Base-by-base conservation (phyloP, 2,888 invertebrate species). In the Nezara viridula region DNA sequence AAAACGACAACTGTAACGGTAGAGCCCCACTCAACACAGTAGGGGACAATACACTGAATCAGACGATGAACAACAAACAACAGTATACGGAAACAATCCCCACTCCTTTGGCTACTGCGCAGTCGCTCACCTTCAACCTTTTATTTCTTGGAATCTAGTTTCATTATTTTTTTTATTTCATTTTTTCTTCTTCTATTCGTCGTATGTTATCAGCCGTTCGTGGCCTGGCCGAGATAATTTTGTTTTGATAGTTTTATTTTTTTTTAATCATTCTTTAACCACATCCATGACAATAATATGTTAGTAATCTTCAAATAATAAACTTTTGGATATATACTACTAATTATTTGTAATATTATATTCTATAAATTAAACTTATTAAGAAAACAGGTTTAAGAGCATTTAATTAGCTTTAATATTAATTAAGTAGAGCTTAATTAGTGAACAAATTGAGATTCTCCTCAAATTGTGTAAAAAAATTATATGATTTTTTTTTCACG, bases 41-140 rank as follows among this genome's bases (percentile, higher is more conserved):
- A 16, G 19, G 21, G 19, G 6, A 37, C 66, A 32, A 37, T 32
- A 37, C 32, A 73, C 32, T 73, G 66, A 73, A 6, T 73, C 66
- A 73, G 37, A 32, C 16, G 21, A 60, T 16, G 1, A 60, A 73
- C 14, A 73, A 73, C 32, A 73, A 73, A 73, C 32, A 73, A 16
- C 7, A 27, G 16, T 37, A 37, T 21, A 16, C 32, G 66, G 37
- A 73, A 73, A 37, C 66, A 73, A 19, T 19, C 66, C 66, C 66
- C 66, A 73, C 66, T 73, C 32, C 19, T 0, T 2, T 9, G 66
- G 32, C 24, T 21, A 19, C 19, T 73, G 66, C 66, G 66, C 66
- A 73, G 66, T 73, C 66, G 66, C 16, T 37, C 66, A 37, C 66
- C 66, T 73, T 73, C 66, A 19, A 73, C 66, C 66, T 37, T 37